phyloP scores from a whole-genome alignment of 2,888 invertebrate genomes.

The Laothoe populi region DNA sequence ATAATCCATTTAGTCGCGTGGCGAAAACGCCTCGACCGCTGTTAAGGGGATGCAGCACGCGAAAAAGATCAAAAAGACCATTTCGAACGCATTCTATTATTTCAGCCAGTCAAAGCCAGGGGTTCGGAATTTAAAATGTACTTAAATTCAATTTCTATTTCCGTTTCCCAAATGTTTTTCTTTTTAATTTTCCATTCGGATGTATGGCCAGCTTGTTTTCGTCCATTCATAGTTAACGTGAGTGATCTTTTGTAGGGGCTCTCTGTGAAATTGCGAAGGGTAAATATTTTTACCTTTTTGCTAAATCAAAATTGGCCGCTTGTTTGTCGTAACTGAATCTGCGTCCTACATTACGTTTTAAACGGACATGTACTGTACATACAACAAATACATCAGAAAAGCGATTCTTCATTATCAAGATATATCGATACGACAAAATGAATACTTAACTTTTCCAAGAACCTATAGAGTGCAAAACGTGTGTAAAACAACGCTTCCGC shows the following conservation, averaged over 20 bases:
- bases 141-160: conserved; percentile 83
- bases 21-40: conserved; percentile 69
- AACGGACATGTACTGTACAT: not conserved
- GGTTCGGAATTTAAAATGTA: conserved; percentile 79
- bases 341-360: conserved; percentile 47
- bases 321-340: conserved; percentile 48
- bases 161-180: conserved; percentile 73
- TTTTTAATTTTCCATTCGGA: conserved; percentile 77
- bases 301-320: conserved; percentile 69
- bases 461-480: conserved; percentile 28
- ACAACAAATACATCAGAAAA: not conserved
- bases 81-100: conserved; percentile 78
- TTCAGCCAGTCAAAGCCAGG: conserved; percentile 76
- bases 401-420: not conserved
- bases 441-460: not conserved
- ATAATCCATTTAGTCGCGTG: conserved; percentile 84
- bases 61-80: conserved; percentile 76
- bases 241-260: conserved; percentile 82
- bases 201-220: conserved; percentile 69
- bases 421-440: conserved; percentile 2
- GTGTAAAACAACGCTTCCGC: conserved; percentile 35
- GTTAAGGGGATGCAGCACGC: conserved; percentile 74
- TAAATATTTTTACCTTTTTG: conserved; percentile 73
- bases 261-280: conserved; percentile 80
- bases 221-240: conserved; percentile 81